Evolutionary conservation across 1,140 invertebrate species (phyloP), one percentile per base, ranked within the genome.

Genomic region (Leptestheria dahalacensis): DNA sequence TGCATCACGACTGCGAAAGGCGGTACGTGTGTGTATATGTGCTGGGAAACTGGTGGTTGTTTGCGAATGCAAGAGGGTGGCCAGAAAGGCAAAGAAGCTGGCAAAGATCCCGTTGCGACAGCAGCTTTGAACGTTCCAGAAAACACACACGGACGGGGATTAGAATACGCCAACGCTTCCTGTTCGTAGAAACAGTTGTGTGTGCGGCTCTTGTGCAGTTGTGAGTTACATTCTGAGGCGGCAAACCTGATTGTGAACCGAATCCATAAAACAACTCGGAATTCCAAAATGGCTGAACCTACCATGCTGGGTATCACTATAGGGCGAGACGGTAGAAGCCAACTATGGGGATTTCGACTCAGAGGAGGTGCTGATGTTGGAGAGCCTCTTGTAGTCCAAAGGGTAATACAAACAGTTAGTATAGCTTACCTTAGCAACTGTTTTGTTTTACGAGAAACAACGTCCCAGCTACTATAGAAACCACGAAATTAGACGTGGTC

Each of bases 311-410:
- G 82, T 64, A 78, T 91, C 64, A 80, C 79, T 55, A 78, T 94
- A 67, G 79, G 79, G 67, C 79, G 91, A 65, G 83, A 86, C 66
- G 80, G 80, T 65, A 78, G 78, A 63, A 77, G 78, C 65, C 82
- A 82, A 65, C 84, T 86, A 64, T 96, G 91, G 91, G 91, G 91
- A 52, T 87, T 95, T 67, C 81, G 91, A 64, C 78, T 95, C 60
- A 86, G 90, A 63, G 91, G 91, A 65, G 91, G 91, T 62, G 79
- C 82, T 63, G 91, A 95, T 78, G 78, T 92, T 65, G 82, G 83
- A 65, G 83, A 85, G n/a, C 86, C 90, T 57, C 79, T 96, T 66
- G 82, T 90, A 69, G 82, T 96, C 69, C 91, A 90, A 65, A 86
- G 86, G 82, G 91, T 95, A 81, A 83, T 70, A 68, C 24, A 15